phyloP scores from a whole-genome alignment of 2,113 vertebrate species.

The Neoarius graeffei region DNA sequence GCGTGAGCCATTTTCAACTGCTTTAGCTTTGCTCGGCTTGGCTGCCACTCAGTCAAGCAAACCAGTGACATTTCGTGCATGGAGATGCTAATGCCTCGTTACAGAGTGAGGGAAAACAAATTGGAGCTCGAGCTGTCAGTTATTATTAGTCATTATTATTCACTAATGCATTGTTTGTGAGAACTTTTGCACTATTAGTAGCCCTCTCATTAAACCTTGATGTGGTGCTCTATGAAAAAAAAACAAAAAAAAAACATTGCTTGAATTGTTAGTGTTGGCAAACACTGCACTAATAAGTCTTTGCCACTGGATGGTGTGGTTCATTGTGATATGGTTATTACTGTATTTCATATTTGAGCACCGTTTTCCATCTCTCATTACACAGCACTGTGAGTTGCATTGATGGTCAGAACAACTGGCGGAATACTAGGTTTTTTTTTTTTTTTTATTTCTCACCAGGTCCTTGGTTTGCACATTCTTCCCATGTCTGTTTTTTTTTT shows the following conservation, averaged over 20 bases:
- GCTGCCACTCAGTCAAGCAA: slow-evolving; percentile 67
- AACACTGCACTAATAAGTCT: neutral
- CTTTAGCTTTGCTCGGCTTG: slow-evolving; percentile 63
- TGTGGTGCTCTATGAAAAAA: too few relatives aligned
- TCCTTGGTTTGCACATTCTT: neutral
- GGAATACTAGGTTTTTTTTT: neutral
- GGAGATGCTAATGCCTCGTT: slow-evolving; percentile 34
- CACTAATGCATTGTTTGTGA: slow-evolving; percentile 1
- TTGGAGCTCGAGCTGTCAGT: neutral
- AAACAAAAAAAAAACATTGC: too few relatives aligned
- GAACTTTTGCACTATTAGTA: neutral
- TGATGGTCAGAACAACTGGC: neutral
- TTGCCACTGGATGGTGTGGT: neutral
- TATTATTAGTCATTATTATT: neutral
- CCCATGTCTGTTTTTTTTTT: neutral
- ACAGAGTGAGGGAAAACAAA: slow-evolving; percentile 24
- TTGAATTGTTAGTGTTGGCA: neutral
- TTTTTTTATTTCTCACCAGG: neutral
- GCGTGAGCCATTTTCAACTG: slow-evolving; percentile 51
- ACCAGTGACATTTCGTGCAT: slow-evolving; percentile 68
- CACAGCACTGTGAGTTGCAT: neutral
- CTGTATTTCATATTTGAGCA: neutral
- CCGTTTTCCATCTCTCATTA: neutral
- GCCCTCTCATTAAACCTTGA: neutral
- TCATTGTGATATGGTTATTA: too few relatives aligned